These are phyloP conservation scores for Agrenia bidenticulata DNA, from an alignment of 2,888 invertebrate species.

Conservation along the genomic window DNA sequence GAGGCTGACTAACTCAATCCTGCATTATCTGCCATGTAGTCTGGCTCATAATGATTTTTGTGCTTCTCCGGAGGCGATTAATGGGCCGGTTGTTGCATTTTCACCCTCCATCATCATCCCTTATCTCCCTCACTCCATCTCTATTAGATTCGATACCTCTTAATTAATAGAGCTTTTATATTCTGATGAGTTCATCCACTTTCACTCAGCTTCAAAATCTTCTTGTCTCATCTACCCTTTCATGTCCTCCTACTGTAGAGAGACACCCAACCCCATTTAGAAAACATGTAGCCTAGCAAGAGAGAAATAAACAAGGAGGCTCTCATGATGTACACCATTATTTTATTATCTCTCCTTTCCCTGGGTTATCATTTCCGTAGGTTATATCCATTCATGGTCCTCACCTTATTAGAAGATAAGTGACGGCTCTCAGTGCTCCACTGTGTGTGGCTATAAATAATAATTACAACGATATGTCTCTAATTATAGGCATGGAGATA, in stretches of 20 bases:
- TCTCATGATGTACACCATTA: too few relatives aligned
- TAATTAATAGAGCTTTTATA: slow-evolving; percentile 52
- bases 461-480: slow-evolving; percentile 8
- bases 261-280: too few relatives aligned
- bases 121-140: slow-evolving; percentile 21
- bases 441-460: slow-evolving; percentile 18
- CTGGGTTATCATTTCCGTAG: neutral
- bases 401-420: slow-evolving; percentile 1
- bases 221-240: neutral
- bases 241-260: too few relatives aligned
- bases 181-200: slow-evolving; percentile 45
- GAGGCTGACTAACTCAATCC: too few relatives aligned
- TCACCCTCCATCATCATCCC: slow-evolving; percentile 31
- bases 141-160: slow-evolving; percentile 46
- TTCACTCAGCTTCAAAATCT: slow-evolving; percentile 17
- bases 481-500: too few relatives aligned
- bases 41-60: slow-evolving; percentile 14
- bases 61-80: slow-evolving; percentile 47
- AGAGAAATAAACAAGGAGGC: too few relatives aligned
- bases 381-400: neutral
- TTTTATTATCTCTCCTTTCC: neutral
- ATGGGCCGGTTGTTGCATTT: slow-evolving; percentile 40
- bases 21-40: too few relatives aligned
- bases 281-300: too few relatives aligned
- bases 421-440: slow-evolving; percentile 10